A percentile compares a stretch with the other conserved stretches of the same genome.
Evolutionary conservation across 1,140 invertebrate species (phyloP).

Genomic region (Brachystomella parvula): DNA sequence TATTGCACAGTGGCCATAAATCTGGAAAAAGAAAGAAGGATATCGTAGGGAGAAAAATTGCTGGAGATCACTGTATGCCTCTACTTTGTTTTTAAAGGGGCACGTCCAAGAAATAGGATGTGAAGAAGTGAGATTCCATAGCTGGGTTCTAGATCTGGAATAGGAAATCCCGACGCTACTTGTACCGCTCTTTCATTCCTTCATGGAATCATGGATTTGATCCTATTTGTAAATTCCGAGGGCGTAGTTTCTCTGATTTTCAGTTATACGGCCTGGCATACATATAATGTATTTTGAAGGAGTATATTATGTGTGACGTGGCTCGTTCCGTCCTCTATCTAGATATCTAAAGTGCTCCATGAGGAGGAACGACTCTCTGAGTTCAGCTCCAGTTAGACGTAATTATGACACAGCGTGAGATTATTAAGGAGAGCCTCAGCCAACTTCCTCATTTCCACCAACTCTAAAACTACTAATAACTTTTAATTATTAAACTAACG

Average conservation of each 20-base stretch:
- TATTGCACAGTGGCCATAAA: not conserved
- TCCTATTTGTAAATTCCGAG: not conserved
- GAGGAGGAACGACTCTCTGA: no score
- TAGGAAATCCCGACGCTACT: not conserved
- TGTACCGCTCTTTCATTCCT: not conserved
- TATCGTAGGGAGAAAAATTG: no score
- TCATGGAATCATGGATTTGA: not conserved
- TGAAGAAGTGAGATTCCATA: not conserved
- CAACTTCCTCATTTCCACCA: not conserved
- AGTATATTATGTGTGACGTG: not conserved
- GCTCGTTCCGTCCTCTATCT: not conserved
- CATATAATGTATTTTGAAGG: not conserved
- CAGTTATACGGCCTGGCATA: not conserved
- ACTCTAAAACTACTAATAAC: not conserved
- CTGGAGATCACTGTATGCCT: no score
- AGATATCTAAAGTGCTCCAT: no score
- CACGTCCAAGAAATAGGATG: not conserved
- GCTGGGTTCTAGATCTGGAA: not conserved
- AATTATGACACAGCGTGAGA: not conserved
- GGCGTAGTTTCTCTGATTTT: not conserved
- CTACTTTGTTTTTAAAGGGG: not conserved
- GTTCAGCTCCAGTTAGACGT: not conserved
- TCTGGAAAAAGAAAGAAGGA: not conserved
- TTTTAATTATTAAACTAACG: not conserved
- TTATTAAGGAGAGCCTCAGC: not conserved